Conservation (phyloP, 2,888 invertebrate genomes). For the Rhagonycha lutea region DNA sequence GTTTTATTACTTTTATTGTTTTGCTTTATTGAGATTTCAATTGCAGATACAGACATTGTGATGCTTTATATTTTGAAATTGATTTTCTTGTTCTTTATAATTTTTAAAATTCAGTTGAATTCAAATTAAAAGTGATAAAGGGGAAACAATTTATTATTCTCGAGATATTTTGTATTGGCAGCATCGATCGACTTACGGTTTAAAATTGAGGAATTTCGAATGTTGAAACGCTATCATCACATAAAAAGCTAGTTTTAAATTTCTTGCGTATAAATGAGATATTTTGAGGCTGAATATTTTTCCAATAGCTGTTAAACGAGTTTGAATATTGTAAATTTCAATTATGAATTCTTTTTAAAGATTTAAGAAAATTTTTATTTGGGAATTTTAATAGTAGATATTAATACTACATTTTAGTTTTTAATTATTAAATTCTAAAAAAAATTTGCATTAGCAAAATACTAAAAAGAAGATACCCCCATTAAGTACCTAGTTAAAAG, state of each 20-base stretch:
- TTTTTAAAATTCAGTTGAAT: not conserved
- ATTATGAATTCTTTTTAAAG: not conserved
- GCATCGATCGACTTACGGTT: not conserved
- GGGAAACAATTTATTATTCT: not conserved
- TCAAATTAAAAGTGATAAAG: not conserved
- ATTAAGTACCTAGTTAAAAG: conserved; percentile 31
- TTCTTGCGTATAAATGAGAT: not conserved
- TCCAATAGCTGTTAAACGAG: not conserved
- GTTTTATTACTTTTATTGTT: not conserved
- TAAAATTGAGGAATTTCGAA: not conserved
- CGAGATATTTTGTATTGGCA: not conserved
- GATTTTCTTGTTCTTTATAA: not conserved
- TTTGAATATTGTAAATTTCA: not conserved
- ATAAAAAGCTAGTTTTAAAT: not conserved
- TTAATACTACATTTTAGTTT: not conserved
- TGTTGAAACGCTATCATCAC: not conserved
- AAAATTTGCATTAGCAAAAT: not conserved
- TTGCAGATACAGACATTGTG: not conserved
- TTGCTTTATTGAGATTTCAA: not conserved
- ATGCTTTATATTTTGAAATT: not conserved
- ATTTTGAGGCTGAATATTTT: not conserved
- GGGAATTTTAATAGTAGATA: not conserved
- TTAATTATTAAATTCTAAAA: not conserved
- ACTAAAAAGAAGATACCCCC: conserved; percentile 22
- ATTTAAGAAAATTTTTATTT: not conserved